phyloP scores from a whole-genome alignment of 2,888 invertebrate species.

The Drosophila helvetica region DNA sequence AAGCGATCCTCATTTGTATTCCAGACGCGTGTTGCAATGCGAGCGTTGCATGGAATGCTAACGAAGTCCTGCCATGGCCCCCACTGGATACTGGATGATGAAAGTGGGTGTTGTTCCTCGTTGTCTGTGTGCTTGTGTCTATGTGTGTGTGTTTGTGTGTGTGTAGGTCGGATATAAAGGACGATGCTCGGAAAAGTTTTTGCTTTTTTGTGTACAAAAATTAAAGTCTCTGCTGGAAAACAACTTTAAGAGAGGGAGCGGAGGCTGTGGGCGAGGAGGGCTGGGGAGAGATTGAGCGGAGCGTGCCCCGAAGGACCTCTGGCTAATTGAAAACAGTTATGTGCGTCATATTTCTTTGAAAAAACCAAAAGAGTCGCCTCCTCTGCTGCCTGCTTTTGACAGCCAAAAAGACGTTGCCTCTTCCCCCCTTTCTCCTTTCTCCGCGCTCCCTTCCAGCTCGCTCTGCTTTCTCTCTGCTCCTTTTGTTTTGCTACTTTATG shows the following conservation, averaged over 20 bases:
- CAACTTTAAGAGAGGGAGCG: conserved; percentile 23
- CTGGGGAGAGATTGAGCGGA: background rate
- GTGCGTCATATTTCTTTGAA: conserved; percentile 55
- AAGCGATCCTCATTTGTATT: conserved; percentile 82
- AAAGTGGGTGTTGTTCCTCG: conserved; percentile 64
- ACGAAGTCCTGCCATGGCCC: conserved; percentile 56
- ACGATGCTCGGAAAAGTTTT: conserved; percentile 41
- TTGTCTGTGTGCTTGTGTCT: conserved; percentile 20
- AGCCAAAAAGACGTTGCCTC: conserved; percentile 29
- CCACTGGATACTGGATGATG: conserved; percentile 58
- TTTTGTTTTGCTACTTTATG: conserved; percentile 41
- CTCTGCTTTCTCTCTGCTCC: conserved; percentile 8
- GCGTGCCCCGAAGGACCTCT: conserved; percentile 35
- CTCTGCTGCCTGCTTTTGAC: conserved; percentile 47
- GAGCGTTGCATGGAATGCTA: conserved; percentile 69
- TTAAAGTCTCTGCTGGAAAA: conserved; percentile 55
- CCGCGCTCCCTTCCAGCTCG: background rate
- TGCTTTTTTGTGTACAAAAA: conserved; percentile 44
- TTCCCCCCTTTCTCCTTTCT: background rate
- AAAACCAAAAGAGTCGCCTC: conserved; percentile 22
- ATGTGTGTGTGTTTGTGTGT: conserved; percentile 26
- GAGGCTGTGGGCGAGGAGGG: no score
- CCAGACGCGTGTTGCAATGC: conserved; percentile 80
- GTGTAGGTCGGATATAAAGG: conserved; percentile 63
- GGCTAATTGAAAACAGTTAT: conserved; percentile 68